Evolutionary conservation across 2,113 vertebrate genomes (phyloP).

Genomic region (Gallinago paraguaiae): DNA sequence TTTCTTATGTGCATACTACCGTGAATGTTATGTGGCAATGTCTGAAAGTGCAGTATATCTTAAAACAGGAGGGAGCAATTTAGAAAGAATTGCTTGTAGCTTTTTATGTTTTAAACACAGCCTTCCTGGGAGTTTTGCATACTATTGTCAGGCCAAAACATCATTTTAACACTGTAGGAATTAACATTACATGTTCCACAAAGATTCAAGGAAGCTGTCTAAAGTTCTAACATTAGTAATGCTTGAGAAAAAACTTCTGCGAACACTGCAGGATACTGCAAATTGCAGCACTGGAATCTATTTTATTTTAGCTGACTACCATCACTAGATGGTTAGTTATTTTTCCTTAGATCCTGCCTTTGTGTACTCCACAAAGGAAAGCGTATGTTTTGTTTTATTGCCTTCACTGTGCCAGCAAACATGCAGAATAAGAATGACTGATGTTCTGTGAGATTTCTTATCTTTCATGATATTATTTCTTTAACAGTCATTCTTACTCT

Average conservation of each 20-base stretch:
- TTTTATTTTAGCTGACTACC: constrained; percentile 43
- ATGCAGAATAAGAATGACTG: constrained; percentile 51
- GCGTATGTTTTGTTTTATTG: constrained; percentile 44
- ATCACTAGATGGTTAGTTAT: not conserved
- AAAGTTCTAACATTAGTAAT: not conserved
- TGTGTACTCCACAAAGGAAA: constrained; percentile 42
- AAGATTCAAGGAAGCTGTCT: not conserved
- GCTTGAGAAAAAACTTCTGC: not conserved
- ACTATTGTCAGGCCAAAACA: not conserved
- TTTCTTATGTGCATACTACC: not conserved
- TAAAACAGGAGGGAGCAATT: not conserved
- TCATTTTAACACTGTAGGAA: not conserved
- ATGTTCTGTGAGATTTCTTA: constrained; percentile 37
- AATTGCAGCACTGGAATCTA: constrained; percentile 23
- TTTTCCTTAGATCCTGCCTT: constrained; percentile 10
- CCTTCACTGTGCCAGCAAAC: constrained; percentile 1
- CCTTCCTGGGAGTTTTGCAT: not conserved
- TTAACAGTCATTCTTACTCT: constrained; percentile 29
- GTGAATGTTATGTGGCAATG: not conserved
- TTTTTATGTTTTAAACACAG: not conserved
- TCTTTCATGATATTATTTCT: constrained; percentile 36
- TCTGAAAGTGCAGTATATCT: not conserved
- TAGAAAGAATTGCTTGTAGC: not conserved
- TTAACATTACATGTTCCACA: not conserved
- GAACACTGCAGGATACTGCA: not conserved